Base-by-base conservation (phyloP, 2,888 invertebrate genomes). In the Dryadula phaetusa region DNA sequence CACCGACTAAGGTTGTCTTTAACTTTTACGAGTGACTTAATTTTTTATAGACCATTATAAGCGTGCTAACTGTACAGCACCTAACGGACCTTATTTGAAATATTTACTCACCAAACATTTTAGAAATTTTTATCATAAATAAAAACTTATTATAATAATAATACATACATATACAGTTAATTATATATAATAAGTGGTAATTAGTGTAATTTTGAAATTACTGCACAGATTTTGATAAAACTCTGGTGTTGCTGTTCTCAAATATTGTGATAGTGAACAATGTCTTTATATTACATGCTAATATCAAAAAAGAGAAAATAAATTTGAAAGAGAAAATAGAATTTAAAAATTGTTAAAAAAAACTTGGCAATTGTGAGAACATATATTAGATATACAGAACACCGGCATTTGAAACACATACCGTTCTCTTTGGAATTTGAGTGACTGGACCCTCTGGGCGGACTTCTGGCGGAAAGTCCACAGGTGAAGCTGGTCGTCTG, bases 391-490 rank as follows among this genome's bases (percentile, higher is more conserved):
- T n/a, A n/a, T n/a, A n/a, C n/a, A n/a, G 37, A 47, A 37, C 62
- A 14, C 20, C n/a, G n/a, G 42, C 12, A 46, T 44, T 37, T 32
- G 10, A 8, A 37, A 52, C 22, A 82, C 93, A 89, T 88, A 97
- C 99, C 97, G 96, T 93, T 99, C 99, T 83, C 98, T 95, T 91
- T 98, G 98, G 92, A 99, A 99, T 93, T 99, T 99, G 85, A 99
- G 95, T 78, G 98, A 97, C 93, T 99, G 99, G 77, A 99, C 97
- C 80, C 99, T 95, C 93, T 98, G 98, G 69, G 99, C 98, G 76
- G 94, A 95, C 93, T 98, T 98, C 95, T 98, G 97, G 79, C 98
- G 94, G 93, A 98, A 97, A 93, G 97, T 99, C 99, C 99, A 99
- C 78, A 99, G 95, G 92, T 99, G 99, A 69, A 99, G 93, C 80